Conservation (phyloP, 2,113 vertebrate genomes). For the Thryonomys swinderianus region DNA sequence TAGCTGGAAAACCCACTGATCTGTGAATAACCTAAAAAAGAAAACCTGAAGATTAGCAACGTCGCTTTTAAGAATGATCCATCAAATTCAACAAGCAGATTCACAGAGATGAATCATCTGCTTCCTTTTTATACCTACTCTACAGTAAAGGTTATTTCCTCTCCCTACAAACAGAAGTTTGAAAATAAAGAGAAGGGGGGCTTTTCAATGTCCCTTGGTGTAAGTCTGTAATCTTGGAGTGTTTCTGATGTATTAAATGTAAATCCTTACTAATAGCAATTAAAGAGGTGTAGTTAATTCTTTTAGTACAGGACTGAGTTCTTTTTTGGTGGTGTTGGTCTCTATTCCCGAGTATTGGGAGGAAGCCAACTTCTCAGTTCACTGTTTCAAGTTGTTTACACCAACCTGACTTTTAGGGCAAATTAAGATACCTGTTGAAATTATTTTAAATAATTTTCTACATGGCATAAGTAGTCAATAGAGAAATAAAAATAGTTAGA, state of each 20-base stretch:
- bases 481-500: not conserved
- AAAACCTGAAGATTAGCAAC: conserved; percentile 99
- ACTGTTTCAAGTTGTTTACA: not conserved
- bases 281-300: conserved; percentile 4
- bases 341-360: not conserved
- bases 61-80: conserved; percentile 99
- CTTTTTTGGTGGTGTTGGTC: not conserved
- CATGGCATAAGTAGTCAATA: not conserved
- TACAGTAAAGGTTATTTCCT: conserved; percentile 92
- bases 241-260: conserved; percentile 61
- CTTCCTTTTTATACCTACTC: conserved; percentile 92
- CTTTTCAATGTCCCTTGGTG: conserved; percentile 59
- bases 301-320: not conserved
- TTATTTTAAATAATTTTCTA: conserved; percentile 69
- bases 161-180: conserved; percentile 85
- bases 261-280: conserved; percentile 47
- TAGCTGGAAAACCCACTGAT: conserved; percentile 99
- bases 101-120: conserved; percentile 99
- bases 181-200: conserved; percentile 82
- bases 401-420: not conserved
- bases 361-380: not conserved
- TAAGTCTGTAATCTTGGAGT: conserved; percentile 70
- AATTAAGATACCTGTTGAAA: conserved; percentile 50
- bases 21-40: conserved; percentile 99
- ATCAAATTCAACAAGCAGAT: conserved; percentile 99